Evolutionary conservation across 2,888 invertebrate species (phyloP).

Genomic region (Furcula furcula): DNA sequence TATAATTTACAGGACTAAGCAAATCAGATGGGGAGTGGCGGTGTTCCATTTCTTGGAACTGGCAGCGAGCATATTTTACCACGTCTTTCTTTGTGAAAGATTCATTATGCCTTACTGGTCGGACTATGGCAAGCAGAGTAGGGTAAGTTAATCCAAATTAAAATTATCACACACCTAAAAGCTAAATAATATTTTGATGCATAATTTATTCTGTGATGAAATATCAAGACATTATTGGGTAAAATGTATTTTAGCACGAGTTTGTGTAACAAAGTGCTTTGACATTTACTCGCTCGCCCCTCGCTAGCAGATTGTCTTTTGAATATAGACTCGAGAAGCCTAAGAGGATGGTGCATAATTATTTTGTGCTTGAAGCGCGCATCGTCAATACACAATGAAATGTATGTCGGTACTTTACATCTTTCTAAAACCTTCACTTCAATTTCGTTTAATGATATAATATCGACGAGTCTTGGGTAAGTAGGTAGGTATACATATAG

Average conservation of each 20-base stretch:
- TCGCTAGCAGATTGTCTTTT: too few species aligned
- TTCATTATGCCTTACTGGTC: slow-evolving; percentile 87
- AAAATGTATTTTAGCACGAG: background rate
- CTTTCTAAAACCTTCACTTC: too few species aligned
- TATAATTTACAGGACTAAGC: slow-evolving; percentile 82
- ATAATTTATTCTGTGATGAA: slow-evolving; percentile 1
- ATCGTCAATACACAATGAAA: too few species aligned
- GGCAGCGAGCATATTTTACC: slow-evolving; percentile 88
- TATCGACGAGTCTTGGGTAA: too few species aligned
- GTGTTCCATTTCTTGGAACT: slow-evolving; percentile 87
- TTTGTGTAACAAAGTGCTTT: background rate
- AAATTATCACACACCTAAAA: background rate
- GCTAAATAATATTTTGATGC: background rate
- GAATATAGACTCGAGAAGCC: too few species aligned
- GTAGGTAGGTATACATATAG: too few species aligned
- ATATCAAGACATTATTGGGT: background rate
- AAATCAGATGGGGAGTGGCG: slow-evolving; percentile 89
- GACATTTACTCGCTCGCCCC: background rate
- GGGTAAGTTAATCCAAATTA: slow-evolving; percentile 33
- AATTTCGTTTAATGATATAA: too few species aligned
- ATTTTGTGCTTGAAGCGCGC: too few species aligned
- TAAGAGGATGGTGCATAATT: too few species aligned
- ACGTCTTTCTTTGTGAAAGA: slow-evolving; percentile 90
- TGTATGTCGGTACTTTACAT: too few species aligned
- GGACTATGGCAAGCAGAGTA: slow-evolving; percentile 81